Evolutionary conservation across 2,797 vertebrate species (phyloP).

Genomic region (Mus minutoides): DNA sequence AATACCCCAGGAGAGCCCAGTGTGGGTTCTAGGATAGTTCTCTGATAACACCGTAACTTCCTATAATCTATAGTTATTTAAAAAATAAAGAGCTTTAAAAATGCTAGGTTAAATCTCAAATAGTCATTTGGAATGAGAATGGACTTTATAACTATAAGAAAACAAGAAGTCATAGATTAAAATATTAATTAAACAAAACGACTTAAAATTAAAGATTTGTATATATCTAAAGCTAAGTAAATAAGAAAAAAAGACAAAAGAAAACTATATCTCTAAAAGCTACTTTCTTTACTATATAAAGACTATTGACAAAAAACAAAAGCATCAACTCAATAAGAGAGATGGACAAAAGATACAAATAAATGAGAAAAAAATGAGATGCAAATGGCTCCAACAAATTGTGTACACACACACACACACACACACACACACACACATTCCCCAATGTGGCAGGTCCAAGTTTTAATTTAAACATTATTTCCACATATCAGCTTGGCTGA

Average conservation of each 20-base stretch:
- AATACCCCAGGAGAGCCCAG: background rate
- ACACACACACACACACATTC: background rate
- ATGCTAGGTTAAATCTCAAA: background rate
- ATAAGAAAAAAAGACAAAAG: conserved; percentile 51
- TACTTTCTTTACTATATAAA: conserved; percentile 19
- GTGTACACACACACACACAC: background rate
- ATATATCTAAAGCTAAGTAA: conserved; percentile 1
- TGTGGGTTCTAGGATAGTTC: background rate
- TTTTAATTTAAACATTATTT: conserved; percentile 49
- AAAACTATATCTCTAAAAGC: background rate
- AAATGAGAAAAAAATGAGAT: conserved; percentile 37
- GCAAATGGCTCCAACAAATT: conserved; percentile 2
- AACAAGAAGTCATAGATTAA: background rate
- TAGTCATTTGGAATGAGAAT: background rate
- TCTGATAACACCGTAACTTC: background rate
- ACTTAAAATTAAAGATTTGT: conserved; percentile 35
- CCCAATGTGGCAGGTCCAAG: background rate
- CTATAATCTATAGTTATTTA: conserved; percentile 34
- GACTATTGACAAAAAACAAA: conserved; percentile 36
- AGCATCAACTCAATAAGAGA: background rate
- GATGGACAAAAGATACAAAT: conserved; percentile 11
- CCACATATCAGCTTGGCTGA: background rate
- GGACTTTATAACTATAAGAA: conserved; percentile 20
- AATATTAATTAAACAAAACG: conserved; percentile 28
- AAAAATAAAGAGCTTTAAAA: conserved; percentile 50